These are phyloP conservation scores for Seira ritae DNA, from an alignment of 2,888 invertebrate species.

Conservation along the genomic window DNA sequence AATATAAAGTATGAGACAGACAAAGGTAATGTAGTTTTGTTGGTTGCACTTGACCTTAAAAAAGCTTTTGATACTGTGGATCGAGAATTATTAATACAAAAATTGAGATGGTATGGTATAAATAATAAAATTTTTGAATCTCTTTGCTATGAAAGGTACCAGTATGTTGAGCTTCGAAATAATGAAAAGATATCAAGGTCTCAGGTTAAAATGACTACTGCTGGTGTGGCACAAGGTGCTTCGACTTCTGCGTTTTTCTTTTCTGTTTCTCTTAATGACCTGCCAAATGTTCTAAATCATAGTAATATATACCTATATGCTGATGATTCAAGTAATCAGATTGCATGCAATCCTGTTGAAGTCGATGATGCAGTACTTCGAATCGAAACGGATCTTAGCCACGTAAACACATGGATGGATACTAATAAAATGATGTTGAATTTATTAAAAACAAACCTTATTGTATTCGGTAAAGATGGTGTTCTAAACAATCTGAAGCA, in stretches of 20 bases:
- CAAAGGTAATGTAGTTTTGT: constrained; percentile 36
- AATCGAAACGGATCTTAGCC: no score
- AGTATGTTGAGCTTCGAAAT: constrained; percentile 29
- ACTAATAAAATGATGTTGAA: no score
- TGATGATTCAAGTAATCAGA: constrained; percentile 26
- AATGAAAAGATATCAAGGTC: no score
- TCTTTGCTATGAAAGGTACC: constrained; percentile 28
- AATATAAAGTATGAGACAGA: constrained; percentile 23
- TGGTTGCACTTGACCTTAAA: constrained; percentile 39
- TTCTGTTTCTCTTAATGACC: constrained; percentile 25
- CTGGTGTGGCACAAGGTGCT: background rate
- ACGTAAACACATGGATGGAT: no score
- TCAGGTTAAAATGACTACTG: background rate
- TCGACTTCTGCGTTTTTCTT: constrained; percentile 3
- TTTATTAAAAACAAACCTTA: no score
- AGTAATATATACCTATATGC: constrained; percentile 22
- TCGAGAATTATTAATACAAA: constrained; percentile 30
- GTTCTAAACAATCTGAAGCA: no score
- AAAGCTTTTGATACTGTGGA: constrained; percentile 53
- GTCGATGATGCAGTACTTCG: no score
- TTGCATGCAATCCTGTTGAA: no score
- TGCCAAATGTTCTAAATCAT: constrained; percentile 33
- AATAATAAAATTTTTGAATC: constrained; percentile 30
- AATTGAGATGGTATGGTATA: constrained; percentile 52
- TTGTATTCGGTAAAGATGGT: no score